A percentile compares a stretch with the other conserved stretches of the same genome.
These are phyloP conservation scores for Hydrolagus colliei DNA, from an alignment of 2,797 vertebrate species.

Conservation along the genomic window DNA sequence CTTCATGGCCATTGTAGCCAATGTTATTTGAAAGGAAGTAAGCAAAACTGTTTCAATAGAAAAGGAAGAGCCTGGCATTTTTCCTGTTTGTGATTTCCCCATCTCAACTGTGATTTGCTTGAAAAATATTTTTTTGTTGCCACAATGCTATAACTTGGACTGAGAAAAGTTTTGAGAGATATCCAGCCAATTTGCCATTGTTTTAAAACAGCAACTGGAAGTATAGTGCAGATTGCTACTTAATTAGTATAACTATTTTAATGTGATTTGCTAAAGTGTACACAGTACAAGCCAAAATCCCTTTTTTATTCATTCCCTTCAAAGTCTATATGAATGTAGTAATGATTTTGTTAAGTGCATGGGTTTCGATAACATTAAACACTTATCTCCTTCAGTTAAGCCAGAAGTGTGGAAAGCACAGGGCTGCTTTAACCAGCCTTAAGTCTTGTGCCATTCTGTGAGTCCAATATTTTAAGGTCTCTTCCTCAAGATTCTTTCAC, in stretches of 20 bases:
- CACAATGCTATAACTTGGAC: not conserved
- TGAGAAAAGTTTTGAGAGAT: slow-evolving; percentile 9
- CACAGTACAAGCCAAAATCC: slow-evolving; percentile 10
- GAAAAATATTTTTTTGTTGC: not conserved
- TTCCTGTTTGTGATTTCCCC: not conserved
- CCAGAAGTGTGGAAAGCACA: not conserved
- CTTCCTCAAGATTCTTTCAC: too few species aligned
- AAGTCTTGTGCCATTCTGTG: too few species aligned
- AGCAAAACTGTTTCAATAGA: too few species aligned
- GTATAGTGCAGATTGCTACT: not conserved
- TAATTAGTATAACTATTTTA: not conserved
- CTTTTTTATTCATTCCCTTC: not conserved
- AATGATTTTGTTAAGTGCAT: not conserved
- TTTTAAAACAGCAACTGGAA: not conserved
- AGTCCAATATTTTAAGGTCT: too few species aligned
- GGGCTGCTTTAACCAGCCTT: not conserved
- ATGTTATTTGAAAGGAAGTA: slow-evolving; percentile 16
- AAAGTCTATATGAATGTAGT: not conserved
- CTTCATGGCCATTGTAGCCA: not conserved
- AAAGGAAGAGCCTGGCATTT: not conserved
- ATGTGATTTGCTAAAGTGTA: slow-evolving; percentile 11
- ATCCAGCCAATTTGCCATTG: not conserved
- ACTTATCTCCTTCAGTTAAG: not conserved
- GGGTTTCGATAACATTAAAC: not conserved
- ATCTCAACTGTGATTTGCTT: not conserved